Evolutionary conservation across 1,140 invertebrate genomes (phyloP), one percentile per base, ranked within the genome.

Genomic region (Contarinia nasturtii): DNA sequence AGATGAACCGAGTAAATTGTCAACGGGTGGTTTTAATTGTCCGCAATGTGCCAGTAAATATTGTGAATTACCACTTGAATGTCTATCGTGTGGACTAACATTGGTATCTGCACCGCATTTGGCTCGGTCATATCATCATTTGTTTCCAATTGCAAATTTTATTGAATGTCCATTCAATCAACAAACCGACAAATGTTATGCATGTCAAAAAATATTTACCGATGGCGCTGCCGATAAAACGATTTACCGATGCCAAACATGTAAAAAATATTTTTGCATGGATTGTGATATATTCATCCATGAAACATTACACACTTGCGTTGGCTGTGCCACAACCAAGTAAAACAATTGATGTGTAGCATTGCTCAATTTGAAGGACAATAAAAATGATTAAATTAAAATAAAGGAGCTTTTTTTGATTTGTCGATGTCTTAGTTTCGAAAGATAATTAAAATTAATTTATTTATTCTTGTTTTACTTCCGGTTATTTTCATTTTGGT

Each of bases 71-170:
- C 95, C 95, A 0, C 87, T 92, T 1, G 94, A 98, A 68, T 98
- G 95, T 63, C 77, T 82, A 59, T 82, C 85, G 12, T 98, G 95
- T 69, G 89, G 87, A 11, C 69, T 98, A 20, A 97, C 91, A 2
- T 68, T 98, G n/a, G 93, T 97, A 3, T 96, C 93, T 7, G 91
- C 94, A 11, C 91, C 93, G 14, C 94, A 98, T 71, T 72, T 98
- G 36, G 93, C 94, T 8, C 74, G 93, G 57, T 96, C 91, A 0
- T 97, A 96, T 67, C 93, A 96, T 66, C 92, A 97, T 69, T 70
- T 97, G 46, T 96, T 96, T 67, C 91, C 91, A 5, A 80, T 95
- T 8, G 76, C 83, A 44, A 70, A 82, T 47, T 97, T 87, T 59
- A 74, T 75, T 54, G 88, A 96, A 69, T 44, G 76, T 17, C 45